These are phyloP conservation scores for Coranthus polyacanthus DNA, from an alignment of 2,797 vertebrate genomes.

Conservation along the genomic window DNA sequence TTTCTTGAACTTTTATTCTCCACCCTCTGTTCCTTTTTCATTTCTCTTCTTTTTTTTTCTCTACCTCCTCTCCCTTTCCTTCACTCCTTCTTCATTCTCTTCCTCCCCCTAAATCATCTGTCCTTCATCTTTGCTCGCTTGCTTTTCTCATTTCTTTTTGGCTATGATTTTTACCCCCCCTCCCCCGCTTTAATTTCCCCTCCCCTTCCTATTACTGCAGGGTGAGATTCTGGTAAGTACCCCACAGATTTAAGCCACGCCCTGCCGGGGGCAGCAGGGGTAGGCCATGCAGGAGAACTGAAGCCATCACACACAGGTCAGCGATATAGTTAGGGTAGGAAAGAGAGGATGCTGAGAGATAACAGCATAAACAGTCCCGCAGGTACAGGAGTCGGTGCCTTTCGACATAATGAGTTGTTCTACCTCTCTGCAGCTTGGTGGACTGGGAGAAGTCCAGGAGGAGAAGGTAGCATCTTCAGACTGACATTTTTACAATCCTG, in stretches of 20 bases:
- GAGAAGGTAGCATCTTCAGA: conserved; percentile 84
- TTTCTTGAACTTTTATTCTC: conserved; percentile 11
- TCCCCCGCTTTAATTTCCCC: conserved; percentile 56
- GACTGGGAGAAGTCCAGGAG: conserved; percentile 71
- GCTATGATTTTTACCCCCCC: conserved; percentile 68
- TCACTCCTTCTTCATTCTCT: conserved; percentile 3
- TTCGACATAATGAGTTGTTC: conserved; percentile 62
- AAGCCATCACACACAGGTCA: conserved; percentile 68
- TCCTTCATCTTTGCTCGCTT: conserved; percentile 52
- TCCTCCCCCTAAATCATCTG: conserved; percentile 57
- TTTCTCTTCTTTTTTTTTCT: conserved; percentile 33
- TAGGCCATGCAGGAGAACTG: conserved; percentile 80
- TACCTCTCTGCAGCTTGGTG: conserved; percentile 77
- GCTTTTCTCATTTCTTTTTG: conserved; percentile 57
- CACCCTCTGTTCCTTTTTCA: conserved; percentile 1
- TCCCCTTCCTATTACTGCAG: conserved; percentile 81
- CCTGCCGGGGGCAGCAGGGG: conserved; percentile 80
- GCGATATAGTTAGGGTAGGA: conserved; percentile 30
- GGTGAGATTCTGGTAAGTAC: conserved; percentile 99
- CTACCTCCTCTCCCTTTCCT: conserved; percentile 73
- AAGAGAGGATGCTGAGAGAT: conserved; percentile 27
- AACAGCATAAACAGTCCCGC: conserved; percentile 20
- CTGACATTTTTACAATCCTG: conserved; percentile 33
- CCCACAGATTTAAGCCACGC: conserved; percentile 74
- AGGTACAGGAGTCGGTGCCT: conserved; percentile 10